These are phyloP conservation scores for Antechinus flavipes DNA, from an alignment of 2,113 vertebrate species.

Conservation along the genomic window DNA sequence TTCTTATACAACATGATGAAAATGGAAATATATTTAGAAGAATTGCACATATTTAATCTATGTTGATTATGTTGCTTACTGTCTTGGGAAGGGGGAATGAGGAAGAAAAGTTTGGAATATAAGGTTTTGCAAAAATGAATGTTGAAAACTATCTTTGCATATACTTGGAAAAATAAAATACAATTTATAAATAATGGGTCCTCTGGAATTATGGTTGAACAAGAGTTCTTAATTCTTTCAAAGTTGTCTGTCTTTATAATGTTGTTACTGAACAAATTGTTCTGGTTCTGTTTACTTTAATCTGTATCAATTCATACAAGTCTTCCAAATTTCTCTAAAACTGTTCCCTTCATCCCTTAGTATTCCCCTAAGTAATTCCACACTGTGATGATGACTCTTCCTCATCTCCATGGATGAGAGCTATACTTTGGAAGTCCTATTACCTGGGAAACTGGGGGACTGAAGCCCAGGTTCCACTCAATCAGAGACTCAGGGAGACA, in stretches of 20 bases:
- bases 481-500: neutral
- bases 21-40: no score
- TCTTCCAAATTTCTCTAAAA: neutral
- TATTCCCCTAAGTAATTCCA: neutral
- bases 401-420: neutral
- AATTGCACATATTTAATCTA: no score
- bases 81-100: no score
- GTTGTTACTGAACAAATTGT: neutral
- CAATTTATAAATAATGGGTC: neutral
- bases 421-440: neutral
- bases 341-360: neutral
- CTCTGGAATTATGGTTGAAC: neutral
- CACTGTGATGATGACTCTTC: neutral
- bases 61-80: no score
- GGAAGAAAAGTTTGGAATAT: no score
- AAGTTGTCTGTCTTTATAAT: neutral
- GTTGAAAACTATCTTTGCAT: no score
- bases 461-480: neutral
- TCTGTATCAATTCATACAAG: neutral
- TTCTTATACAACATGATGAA: no score
- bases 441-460: neutral
- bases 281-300: neutral
- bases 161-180: no score
- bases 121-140: no score
- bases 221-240: neutral